Evolutionary conservation across 37 sponge, comb jelly and placozoan genomes (phyloP), one percentile per base, ranked within the genome.

Genomic region (Halichondria panicea): DNA sequence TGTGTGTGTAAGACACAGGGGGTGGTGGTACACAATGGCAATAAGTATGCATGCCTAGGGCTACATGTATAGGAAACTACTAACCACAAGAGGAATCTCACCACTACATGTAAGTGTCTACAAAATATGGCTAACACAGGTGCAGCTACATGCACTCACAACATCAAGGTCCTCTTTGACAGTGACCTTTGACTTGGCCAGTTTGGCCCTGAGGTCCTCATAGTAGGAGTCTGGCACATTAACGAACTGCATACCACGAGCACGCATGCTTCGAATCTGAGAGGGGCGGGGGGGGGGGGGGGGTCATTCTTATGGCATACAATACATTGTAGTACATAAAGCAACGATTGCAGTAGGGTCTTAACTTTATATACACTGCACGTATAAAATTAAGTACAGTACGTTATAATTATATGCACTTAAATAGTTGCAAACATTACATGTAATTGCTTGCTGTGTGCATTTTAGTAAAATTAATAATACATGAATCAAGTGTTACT

Each of bases 201-300:
- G 83, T 28, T 63, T 93, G 65, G 93, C 94, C 41, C 88, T 69
- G 30, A 99, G 92, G 31, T 84, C 37, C 21, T 68, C 64, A 69
- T 96, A 99, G 87, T 99, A 99, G 0, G 84, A 71, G 60, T 86
- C 81, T 21, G 99, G 96, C 3, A 99, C 84, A 25, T 38, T 60
- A 42, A 99, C 64, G 88, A 99, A 99, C 55, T 96, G 80, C 44
- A 84, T 55, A 13, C 99, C 99, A 15, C 96, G 59, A 5, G 79
- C 85, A 53, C 77, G 82, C 79, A 97, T 57, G 66, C 79, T 90
- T 19, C 87, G 76, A 18, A 97, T 82, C 95, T 95, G 63, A 55
- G 22, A 63, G 53, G 27, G 44, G 40, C 36, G 48, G 25, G 25
- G 3, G 53, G 6, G 28, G 25, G 34, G 39, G 44, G 35, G 39